Evolutionary conservation across 1,140 invertebrate genomes (phyloP).

Genomic region (Leptonema lineaticorne): DNA sequence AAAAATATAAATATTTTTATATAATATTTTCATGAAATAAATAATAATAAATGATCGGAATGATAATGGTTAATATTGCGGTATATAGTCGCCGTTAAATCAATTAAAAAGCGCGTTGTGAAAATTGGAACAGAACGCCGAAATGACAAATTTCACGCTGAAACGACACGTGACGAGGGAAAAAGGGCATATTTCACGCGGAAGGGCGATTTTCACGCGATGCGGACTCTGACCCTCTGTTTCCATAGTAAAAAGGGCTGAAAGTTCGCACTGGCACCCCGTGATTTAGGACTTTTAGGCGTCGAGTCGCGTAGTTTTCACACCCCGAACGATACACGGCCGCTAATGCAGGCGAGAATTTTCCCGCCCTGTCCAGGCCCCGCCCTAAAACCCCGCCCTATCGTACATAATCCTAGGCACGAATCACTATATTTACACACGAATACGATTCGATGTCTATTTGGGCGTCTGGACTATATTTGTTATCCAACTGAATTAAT

Average conservation of each 20-base stretch:
- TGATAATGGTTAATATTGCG: no score
- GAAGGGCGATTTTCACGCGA: not conserved
- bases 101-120: no score
- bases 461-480: no score
- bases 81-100: no score
- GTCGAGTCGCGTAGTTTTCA: constrained; percentile 21
- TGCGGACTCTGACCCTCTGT: not conserved
- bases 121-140: no score
- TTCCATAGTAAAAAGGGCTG: not conserved
- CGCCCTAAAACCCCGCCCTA: constrained; percentile 25
- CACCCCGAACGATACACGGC: constrained; percentile 15
- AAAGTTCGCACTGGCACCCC: not conserved
- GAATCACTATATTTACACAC: not conserved
- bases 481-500: no score
- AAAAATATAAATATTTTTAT: no score
- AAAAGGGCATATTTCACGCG: not conserved
- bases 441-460: not conserved
- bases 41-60: no score
- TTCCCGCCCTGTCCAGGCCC: constrained; percentile 21
- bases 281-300: not conserved
- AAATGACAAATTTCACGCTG: no score
- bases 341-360: constrained; percentile 25
- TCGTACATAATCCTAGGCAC: not conserved
- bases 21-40: no score
- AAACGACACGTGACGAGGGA: no score